Conservation (phyloP, 35 echinoderm and acorn worm species). For the Anneissia japonica region DNA sequence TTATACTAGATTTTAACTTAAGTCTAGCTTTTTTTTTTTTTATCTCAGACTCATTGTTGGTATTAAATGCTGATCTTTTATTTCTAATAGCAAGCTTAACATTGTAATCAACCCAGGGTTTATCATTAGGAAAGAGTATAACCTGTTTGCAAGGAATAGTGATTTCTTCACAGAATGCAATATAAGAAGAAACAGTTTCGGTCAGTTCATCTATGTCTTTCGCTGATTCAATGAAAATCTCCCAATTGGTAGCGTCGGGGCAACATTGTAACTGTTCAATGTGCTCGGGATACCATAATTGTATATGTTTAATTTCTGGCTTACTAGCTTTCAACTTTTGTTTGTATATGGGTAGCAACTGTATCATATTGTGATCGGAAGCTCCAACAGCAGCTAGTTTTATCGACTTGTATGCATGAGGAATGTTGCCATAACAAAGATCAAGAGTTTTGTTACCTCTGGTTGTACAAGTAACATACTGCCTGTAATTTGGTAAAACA, state of each 20-base stretch:
- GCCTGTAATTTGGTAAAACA: constrained; percentile 8
- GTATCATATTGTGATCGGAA: constrained; percentile 29
- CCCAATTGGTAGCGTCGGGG: constrained; percentile 46
- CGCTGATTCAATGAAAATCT: constrained; percentile 32
- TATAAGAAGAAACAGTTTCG: constrained; percentile 32
- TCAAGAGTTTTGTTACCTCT: constrained; percentile 16
- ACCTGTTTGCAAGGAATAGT: constrained; percentile 15
- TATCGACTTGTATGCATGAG: constrained; percentile 4
- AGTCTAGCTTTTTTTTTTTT: too few relatives aligned
- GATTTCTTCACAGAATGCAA: constrained; percentile 49
- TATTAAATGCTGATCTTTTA: too few relatives aligned
- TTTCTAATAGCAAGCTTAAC: neutral
- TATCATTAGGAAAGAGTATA: constrained; percentile 33
- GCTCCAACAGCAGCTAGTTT: constrained; percentile 14
- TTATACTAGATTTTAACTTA: too few relatives aligned
- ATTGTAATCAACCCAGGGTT: constrained; percentile 27
- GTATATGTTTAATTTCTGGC: neutral
- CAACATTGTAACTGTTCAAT: constrained; percentile 18
- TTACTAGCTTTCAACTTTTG: constrained; percentile 19
- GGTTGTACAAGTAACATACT: constrained; percentile 21
- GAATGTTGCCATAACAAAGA: constrained; percentile 16
- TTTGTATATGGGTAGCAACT: constrained; percentile 8
- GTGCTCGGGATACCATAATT: constrained; percentile 12
- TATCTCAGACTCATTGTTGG: too few relatives aligned
- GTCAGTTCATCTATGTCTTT: constrained; percentile 29